Base-by-base conservation (phyloP, 2,888 invertebrate species). In the Spodoptera exigua region DNA sequence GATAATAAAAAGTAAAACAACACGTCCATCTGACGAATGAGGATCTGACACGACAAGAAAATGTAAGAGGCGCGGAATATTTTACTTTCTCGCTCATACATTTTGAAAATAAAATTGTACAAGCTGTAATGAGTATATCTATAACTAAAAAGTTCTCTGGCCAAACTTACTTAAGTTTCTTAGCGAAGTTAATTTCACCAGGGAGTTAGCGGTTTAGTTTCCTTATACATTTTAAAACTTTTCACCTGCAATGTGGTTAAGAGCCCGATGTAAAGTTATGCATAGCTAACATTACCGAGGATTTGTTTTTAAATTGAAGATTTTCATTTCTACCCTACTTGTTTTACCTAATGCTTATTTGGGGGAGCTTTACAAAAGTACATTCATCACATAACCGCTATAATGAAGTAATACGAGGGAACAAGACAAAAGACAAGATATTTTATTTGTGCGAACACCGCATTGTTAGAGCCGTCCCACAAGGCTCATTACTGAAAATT, bases 1-100 rank as follows among this genome's bases (percentile, higher is more conserved):
- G 68, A 84, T 83, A 87, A 90, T 91, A 91, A 92, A 91, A 90
- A 86, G 84, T 88, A 88, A 88, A 89, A 86, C 86, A 90, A 87
- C 88, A 82, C 89, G 88, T 88, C 88, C 90, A 89, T 90, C 84
- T 87, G 82, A 82, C 86, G 84, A 86, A 92, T 91, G 90, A 86
- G 82, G 79, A 84, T 85, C 83, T 84, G 74, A 70, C 64, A 64
- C 71, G 75, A 64, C 71, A 70, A 71, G 76, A 76, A 78, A 81
- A 69, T 74, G 61, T 74, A 74, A 77, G 74, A 47, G 45, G 45
- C 46, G 32, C 41, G 37, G 53, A 66, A 71, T 74, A 73, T 64
- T 70, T 63, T 60, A 67, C 54, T 27, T 37, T 57, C 46, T 36
- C 37, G 59, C 56, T 61, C 65, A 40, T 70, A 54, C 55, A 64